phyloP scores from a whole-genome alignment of 2,888 invertebrate species.

The Frankliniella fusca region DNA sequence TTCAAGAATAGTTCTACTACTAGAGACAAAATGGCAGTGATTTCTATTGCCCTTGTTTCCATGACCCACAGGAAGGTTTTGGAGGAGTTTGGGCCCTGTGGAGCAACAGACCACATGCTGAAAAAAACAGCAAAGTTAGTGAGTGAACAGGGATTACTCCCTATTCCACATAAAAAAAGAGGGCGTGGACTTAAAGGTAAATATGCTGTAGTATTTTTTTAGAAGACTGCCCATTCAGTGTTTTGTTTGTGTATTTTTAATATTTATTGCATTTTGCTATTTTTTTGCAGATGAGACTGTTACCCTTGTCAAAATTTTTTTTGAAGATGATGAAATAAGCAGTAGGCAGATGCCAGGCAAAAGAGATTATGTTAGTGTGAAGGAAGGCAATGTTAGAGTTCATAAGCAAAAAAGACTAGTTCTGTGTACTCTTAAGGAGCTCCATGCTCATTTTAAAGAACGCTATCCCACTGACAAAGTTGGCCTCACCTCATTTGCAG shows the following conservation, averaged over 20 bases:
- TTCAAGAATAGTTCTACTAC: neutral
- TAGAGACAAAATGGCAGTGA: neutral
- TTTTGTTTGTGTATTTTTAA: no score
- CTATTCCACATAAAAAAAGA: slow-evolving; percentile 33
- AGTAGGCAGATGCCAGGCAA: slow-evolving; percentile 25
- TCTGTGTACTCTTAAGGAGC: neutral
- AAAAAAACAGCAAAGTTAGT: slow-evolving; percentile 33
- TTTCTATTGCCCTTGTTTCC: neutral
- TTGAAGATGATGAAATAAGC: slow-evolving; percentile 34
- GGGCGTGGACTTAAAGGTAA: no score
- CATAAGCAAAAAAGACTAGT: slow-evolving; percentile 31
- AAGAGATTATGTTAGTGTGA: neutral
- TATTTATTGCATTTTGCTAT: neutral
- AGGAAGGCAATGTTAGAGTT: slow-evolving; percentile 29
- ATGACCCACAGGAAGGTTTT: slow-evolving; percentile 32
- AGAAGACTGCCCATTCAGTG: no score
- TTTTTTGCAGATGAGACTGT: neutral
- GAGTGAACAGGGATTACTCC: slow-evolving; percentile 31
- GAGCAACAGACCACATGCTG: neutral
- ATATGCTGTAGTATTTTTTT: no score
- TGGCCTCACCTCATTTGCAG: slow-evolving; percentile 29
- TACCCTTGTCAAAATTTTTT: slow-evolving; percentile 31
- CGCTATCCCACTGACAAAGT: neutral
- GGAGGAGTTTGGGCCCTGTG: neutral
- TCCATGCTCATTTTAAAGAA: slow-evolving; percentile 19